Evolutionary conservation across 2,113 vertebrate species (phyloP).

Genomic region (Cardinalis cardinalis): DNA sequence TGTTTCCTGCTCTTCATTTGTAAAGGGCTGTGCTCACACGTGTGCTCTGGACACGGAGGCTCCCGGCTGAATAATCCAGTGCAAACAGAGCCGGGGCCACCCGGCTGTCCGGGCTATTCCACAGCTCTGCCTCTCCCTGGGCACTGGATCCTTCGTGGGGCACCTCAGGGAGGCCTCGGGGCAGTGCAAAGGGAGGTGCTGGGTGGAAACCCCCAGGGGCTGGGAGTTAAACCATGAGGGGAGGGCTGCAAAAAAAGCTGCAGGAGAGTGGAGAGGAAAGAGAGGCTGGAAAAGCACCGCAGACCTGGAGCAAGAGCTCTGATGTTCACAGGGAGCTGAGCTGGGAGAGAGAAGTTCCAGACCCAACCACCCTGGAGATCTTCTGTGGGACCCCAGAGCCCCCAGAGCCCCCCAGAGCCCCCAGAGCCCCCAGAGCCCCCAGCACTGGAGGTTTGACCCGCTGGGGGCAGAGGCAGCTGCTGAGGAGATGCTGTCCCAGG

Average conservation of each 20-base stretch:
- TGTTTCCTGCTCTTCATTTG: slow-evolving; percentile 35
- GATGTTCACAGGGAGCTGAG: rapidly evolving
- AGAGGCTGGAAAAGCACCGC: neutral
- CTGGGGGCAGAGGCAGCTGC: neutral
- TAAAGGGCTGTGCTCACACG: neutral
- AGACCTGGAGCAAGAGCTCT: neutral
- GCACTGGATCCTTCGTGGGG: rapidly evolving
- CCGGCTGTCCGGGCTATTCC: neutral
- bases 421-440: neutral
- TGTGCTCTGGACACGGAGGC: neutral
- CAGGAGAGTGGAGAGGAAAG: neutral
- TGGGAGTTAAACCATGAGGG: neutral
- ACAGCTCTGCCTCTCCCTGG: neutral
- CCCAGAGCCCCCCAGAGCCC: neutral
- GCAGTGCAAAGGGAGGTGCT: rapidly evolving
- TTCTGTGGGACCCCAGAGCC: neutral
- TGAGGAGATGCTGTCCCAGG: neutral
- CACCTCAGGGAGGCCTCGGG: neutral
- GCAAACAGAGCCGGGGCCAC: neutral
- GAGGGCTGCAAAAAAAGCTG: neutral
- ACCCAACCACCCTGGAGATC: neutral
- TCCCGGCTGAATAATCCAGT: neutral
- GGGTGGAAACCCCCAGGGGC: neutral
- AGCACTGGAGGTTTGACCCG: rapidly evolving
- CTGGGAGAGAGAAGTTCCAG: neutral